Evolutionary conservation across 1,140 invertebrate genomes (phyloP).

Genomic region (Stenopsyche tienmushanensis): DNA sequence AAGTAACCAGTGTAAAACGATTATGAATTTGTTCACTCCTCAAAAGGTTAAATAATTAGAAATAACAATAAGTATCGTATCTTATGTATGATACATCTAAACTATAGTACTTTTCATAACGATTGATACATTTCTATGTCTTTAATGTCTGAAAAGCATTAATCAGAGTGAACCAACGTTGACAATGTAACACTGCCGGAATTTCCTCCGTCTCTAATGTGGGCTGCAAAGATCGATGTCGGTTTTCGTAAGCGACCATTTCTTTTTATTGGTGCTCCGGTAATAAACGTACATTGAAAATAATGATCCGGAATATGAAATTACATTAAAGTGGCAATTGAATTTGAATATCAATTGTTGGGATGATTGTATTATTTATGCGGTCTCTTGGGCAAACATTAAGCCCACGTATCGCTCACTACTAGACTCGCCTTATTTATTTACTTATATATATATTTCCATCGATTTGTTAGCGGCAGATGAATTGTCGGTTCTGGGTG

Average conservation of each 20-base stretch:
- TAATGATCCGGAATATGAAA: slow-evolving; percentile 23
- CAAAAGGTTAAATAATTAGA: too few species aligned
- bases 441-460: background rate
- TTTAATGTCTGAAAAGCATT: too few species aligned
- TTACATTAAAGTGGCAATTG: slow-evolving; percentile 30
- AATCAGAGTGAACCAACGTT: too few species aligned
- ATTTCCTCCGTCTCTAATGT: too few species aligned
- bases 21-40: too few species aligned
- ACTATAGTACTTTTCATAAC: too few species aligned
- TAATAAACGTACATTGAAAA: slow-evolving; percentile 2
- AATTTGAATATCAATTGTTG: slow-evolving; percentile 37
- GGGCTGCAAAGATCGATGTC: too few species aligned
- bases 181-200: too few species aligned
- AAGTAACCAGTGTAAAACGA: too few species aligned
- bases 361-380: slow-evolving; percentile 37
- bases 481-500: slow-evolving; percentile 6
- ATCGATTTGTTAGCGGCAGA: slow-evolving; percentile 11
- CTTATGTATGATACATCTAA: too few species aligned
- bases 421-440: background rate
- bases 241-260: slow-evolving; percentile 6
- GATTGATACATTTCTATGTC: too few species aligned
- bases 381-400: slow-evolving; percentile 23
- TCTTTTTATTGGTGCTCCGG: slow-evolving; percentile 10
- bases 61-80: too few species aligned
- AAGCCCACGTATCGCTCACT: slow-evolving; percentile 21